phyloP scores from a whole-genome alignment of 2,888 invertebrate genomes.

The Mallateleia sp. region DNA sequence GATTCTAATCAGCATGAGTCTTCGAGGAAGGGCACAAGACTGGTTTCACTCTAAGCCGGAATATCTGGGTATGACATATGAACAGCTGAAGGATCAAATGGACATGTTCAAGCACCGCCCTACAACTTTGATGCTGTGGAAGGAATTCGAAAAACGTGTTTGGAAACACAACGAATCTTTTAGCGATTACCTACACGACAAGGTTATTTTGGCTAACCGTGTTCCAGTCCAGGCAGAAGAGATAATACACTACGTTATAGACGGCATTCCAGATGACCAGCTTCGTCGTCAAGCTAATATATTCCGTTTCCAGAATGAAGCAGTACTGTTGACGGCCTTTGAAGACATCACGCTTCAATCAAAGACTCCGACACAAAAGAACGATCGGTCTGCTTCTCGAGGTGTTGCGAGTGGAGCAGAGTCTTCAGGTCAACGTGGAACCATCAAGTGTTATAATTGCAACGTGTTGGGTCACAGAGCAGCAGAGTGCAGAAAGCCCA shows the following conservation, averaged over 20 bases:
- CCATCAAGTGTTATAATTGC: conserved; percentile 35
- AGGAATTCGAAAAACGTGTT: conserved; percentile 70
- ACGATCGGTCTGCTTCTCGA: neutral
- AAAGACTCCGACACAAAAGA: neutral
- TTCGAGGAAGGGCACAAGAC: conserved; percentile 56
- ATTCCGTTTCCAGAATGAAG: conserved; percentile 42
- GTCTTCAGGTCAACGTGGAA: neutral
- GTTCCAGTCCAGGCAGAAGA: conserved; percentile 68
- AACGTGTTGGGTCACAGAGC: conserved; percentile 19
- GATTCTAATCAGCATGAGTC: conserved; percentile 46
- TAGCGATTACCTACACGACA: conserved; percentile 73
- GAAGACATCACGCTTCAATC: conserved; percentile 20
- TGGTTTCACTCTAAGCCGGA: conserved; percentile 74
- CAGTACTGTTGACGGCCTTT: conserved; percentile 35
- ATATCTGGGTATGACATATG: conserved; percentile 35
- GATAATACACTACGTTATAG: conserved; percentile 70
- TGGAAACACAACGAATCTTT: conserved; percentile 72
- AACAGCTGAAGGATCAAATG: conserved; percentile 29
- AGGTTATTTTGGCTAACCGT: conserved; percentile 71
- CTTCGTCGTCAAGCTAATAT: conserved; percentile 72
- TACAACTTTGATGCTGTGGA: conserved; percentile 47
- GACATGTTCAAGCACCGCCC: conserved; percentile 67
- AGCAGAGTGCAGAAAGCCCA: neutral
- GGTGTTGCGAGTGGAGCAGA: neutral
- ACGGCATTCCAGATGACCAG: conserved; percentile 64